These are phyloP conservation scores for Globia sparganii DNA, from an alignment of 2,888 invertebrate genomes.

Conservation along the genomic window DNA sequence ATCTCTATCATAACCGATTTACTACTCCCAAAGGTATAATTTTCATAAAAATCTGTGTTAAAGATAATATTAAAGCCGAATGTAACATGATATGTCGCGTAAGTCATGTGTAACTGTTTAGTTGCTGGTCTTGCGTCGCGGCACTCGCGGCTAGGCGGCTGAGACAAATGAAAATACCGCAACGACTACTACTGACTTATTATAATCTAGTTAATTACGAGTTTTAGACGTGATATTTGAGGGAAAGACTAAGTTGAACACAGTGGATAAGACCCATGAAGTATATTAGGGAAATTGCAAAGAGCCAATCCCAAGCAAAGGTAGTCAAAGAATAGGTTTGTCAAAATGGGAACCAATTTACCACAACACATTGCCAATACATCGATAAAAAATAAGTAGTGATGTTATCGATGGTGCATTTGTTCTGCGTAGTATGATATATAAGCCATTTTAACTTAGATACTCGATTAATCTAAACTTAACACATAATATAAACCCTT, in stretches of 20 bases:
- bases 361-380: no score
- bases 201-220: conserved; percentile 14
- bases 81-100: conserved; percentile 54
- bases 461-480: neutral
- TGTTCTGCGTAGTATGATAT: neutral
- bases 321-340: neutral
- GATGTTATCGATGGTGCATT: neutral
- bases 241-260: neutral
- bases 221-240: neutral
- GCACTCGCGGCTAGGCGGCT: conserved; percentile 46
- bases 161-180: conserved; percentile 71
- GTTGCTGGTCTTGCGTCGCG: conserved; percentile 61
- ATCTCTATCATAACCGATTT: conserved; percentile 48
- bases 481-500: neutral
- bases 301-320: neutral
- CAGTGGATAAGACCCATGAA: neutral
- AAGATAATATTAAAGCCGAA: conserved; percentile 41
- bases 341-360: neutral
- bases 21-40: conserved; percentile 29
- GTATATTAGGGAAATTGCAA: neutral
- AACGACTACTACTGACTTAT: conserved; percentile 62
- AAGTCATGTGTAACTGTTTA: conserved; percentile 68
- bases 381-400: neutral
- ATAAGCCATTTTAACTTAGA: neutral
- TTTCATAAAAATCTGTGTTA: conserved; percentile 46